Conservation (phyloP, 2,113 vertebrate genomes). For the Halichoeres trimaculatus region DNA sequence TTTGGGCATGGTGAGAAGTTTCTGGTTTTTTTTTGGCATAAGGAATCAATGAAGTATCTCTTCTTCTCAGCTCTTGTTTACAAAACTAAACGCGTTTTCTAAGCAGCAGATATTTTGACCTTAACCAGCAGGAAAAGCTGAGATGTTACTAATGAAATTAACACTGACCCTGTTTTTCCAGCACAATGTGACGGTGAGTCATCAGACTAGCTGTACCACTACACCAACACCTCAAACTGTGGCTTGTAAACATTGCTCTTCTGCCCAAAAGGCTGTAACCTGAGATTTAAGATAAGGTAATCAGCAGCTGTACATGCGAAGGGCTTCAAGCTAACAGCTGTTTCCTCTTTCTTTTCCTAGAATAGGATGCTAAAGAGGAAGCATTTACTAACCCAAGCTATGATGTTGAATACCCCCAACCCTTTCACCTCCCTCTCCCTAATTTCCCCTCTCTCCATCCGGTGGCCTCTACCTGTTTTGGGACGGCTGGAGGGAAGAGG, state of each 20-base stretch:
- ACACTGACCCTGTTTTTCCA: not conserved
- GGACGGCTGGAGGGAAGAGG: conserved; percentile 90
- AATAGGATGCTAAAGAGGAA: conserved; percentile 1
- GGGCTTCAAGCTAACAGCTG: conserved; percentile 4
- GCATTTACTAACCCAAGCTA: conserved; percentile 15
- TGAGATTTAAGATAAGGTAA: not conserved
- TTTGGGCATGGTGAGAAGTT: no score
- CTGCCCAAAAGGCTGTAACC: not conserved
- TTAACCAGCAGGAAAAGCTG: not conserved
- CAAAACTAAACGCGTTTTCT: not conserved
- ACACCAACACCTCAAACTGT: not conserved
- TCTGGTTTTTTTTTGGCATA: no score
- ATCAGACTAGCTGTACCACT: not conserved
- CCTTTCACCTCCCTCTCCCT: not conserved
- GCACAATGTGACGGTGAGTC: not conserved
- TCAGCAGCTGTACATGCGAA: not conserved
- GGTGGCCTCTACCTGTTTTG: conserved; percentile 86
- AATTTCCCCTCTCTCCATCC: conserved; percentile 21
- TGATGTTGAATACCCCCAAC: conserved; percentile 1
- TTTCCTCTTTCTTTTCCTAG: conserved; percentile 9
- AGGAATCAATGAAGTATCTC: no score
- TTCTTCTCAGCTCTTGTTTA: not conserved
- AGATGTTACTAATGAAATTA: not conserved
- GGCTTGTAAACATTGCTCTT: not conserved
- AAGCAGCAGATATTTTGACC: not conserved